Base-by-base conservation (phyloP, 2,888 invertebrate genomes). In the Ophion obscuratus region DNA sequence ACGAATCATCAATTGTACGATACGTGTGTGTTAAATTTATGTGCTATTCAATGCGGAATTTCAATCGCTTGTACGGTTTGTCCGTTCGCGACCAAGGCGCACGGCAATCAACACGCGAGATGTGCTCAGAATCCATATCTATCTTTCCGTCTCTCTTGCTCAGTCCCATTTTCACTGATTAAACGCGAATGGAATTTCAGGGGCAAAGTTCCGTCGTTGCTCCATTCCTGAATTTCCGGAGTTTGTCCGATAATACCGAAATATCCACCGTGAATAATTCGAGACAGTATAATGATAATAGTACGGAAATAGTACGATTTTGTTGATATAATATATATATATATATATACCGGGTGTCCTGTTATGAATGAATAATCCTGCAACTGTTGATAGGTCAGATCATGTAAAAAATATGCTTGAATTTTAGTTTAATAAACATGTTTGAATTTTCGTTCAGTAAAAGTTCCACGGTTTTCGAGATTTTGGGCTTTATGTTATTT, bases 181-280 rank as follows among this genome's bases (percentile, higher is more conserved):
- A 75, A 70, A 80, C 79, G 75, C 44, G 75, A 75, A 80, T 71
- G 75, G 31, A 80, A 79, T 62, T 74, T 75, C 17, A n/a, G 40
- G n/a, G 62, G 64, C 5, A 24, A 14, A 40, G 24, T 79, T 79
- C 75, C 61, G 61, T 44, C 36, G 68, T 83, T 83, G 62, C 79
- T 68, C 24, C 9, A 24, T 20, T 31, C 53, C 53, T 68, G 62
- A 64, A 57, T 62, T 31, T 47, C 27, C 27, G 44, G 53, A 27
- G 17, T 36, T 31, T 36, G 61, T 47, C 47, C 67, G 47, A 62
- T 5, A 20, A 24, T 68, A 62, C 83, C 5, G 79, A 68, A 70
- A 70, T 75, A 75, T 74, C 27, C 57, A 14, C 57, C 44, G 53
- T 62, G 62, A 78, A 64, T 79, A 79, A 53, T 75, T 64, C 57